phyloP scores from a whole-genome alignment of 2,113 vertebrate genomes.

The Brachyistius frenatus region DNA sequence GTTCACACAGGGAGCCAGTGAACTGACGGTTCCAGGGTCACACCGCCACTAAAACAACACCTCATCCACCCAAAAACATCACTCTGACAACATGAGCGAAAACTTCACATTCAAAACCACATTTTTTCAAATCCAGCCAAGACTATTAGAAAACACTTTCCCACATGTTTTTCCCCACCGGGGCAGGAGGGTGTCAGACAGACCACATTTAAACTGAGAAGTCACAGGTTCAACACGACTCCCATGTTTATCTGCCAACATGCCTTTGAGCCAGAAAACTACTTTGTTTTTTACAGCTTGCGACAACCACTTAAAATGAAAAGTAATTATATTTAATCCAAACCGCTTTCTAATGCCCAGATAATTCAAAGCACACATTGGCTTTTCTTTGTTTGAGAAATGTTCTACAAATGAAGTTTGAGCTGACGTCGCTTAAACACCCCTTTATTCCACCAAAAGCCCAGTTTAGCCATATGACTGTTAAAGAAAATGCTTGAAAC shows the following conservation, averaged over 20 bases:
- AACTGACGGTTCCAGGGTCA: conserved; percentile 37
- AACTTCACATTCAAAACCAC: conserved; percentile 10
- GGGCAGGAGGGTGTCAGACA: conserved; percentile 22
- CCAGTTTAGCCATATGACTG: background rate
- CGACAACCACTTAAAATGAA: conserved; percentile 15
- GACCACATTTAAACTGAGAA: conserved; percentile 14
- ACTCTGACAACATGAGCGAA: conserved; percentile 40
- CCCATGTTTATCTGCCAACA: conserved; percentile 20
- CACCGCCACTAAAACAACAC: conserved; percentile 56
- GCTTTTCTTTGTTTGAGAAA: conserved; percentile 8
- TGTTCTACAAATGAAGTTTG: conserved; percentile 20
- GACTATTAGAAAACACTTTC: conserved; percentile 49
- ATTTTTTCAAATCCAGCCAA: conserved; percentile 7
- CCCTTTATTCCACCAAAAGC: background rate
- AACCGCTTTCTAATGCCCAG: background rate
- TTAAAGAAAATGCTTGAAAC: background rate
- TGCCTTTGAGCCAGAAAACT: conserved; percentile 22
- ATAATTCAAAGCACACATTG: conserved; percentile 6
- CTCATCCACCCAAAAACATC: conserved; percentile 48
- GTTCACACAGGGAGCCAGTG: conserved; percentile 34
- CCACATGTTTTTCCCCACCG: conserved; percentile 19
- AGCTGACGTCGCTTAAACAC: background rate
- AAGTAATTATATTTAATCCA: conserved; percentile 13
- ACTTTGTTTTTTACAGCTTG: conserved; percentile 8
- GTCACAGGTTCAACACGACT: conserved; percentile 47